Evolutionary conservation across 2,113 vertebrate species (phyloP), one percentile per base, ranked within the genome.

Genomic region (Irena cyanogastra): DNA sequence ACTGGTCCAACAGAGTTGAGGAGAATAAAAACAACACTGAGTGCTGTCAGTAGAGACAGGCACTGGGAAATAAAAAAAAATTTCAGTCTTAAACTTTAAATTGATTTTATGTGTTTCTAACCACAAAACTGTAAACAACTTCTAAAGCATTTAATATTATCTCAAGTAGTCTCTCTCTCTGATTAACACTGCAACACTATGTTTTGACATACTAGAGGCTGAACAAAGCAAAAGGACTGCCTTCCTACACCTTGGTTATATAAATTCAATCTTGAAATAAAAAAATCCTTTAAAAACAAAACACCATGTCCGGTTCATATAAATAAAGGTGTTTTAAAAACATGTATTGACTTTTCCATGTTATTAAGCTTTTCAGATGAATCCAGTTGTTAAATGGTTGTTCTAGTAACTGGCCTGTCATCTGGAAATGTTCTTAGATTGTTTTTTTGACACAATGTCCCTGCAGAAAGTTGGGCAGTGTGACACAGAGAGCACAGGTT

Each of bases 401-500:
- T 95, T 97, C 90, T 91, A 88, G 93, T 94, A 94, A 95, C 88
- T 96, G 95, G 89, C 94, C 89, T 93, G 84, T 94, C 96, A 96
- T 85, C 85, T 41, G 78, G 83, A 97, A 96, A 96, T 94, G 94
- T 89, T 95, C 94, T 94, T 85, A 95, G 95, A 88, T 87, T 97
- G 95, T 97, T 96, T 97, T 96, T 96, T 97, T 98, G 97, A 97
- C 97, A 96, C 96, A 83, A 89, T 97, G 93, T 96, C 97, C 93
- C 93, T 95, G 87, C 92, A 95, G 93, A 97, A 97, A 97, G 85
- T 97, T 97, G 97, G 97, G 92, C 81, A 90, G 95, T 88, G 95
- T 95, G 95, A 97, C 97, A 98, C 83, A 93, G 93, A 95, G 97
- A 97, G 95, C 97, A 97, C 84, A 95, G 98, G 98, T 98, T 95